Evolutionary conservation across 2,888 invertebrate species (phyloP), one percentile per base, ranked within the genome.

Genomic region (Pedicia rivosa): DNA sequence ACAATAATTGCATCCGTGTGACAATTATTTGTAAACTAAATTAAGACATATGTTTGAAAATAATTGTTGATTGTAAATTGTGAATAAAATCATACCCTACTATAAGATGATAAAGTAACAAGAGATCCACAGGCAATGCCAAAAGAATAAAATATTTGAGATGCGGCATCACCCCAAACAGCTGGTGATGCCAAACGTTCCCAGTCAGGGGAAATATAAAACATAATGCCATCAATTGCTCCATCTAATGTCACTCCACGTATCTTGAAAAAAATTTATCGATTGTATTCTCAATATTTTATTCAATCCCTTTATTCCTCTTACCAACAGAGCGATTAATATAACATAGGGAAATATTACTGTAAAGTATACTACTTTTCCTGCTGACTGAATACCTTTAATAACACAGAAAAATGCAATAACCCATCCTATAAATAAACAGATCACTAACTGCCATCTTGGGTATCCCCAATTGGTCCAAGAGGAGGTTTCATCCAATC

Each of bases 381-480:
- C 91, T 0, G 88, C 81, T 51, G 86, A 84, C 62, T 87, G 80
- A 43, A 92, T 84, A 22, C 87, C 80, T 70, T 79, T 83, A 57
- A 86, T 79, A 41, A 90, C 80, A 56, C 84, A 86, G 47, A 90
- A 70, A 63, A 83, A 91, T 42, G 84, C 82, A 44, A 86, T 63
- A 34, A 84, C 52, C 91, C 90, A 91, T 2, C 78, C 74, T 1
- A 80, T 58, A 22, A 78, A 63, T 5, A 91, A 67, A 45, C 82
- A 81, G 4, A 81, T 68, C 1, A 83, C 78, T 37, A 91, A 63
- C 54, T 86, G 82, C 82, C 83, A 86, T 45, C 82, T 72, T 14
- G 91, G 64, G 1, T 62, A 56, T 1, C 88, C 88, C 56, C 79
- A 77, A 47, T 79, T 67, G 35, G 79, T 74, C 76, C 76, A 77